A percentile compares a stretch with the other conserved stretches of the same genome.
These are phyloP conservation scores for Caracal caracal DNA, from an alignment of 2,113 vertebrate genomes.

Conservation along the genomic window DNA sequence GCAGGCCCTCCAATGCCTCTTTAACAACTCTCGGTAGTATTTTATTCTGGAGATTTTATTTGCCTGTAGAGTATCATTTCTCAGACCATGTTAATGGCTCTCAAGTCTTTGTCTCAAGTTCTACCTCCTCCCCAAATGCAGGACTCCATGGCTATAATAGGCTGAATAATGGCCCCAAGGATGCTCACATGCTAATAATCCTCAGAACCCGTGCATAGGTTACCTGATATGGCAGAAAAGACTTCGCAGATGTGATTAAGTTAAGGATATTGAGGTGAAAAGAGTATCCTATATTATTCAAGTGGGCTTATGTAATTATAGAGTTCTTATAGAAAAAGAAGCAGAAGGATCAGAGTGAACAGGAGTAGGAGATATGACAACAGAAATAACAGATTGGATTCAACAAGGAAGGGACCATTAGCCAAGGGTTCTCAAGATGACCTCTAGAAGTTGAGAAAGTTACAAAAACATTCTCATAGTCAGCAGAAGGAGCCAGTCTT, in stretches of 20 bases:
- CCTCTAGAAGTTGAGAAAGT: neutral
- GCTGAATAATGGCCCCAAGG: neutral
- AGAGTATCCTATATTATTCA: neutral
- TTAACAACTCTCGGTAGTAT: neutral
- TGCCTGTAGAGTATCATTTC: neutral
- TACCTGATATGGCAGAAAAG: neutral
- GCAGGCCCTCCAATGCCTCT: neutral
- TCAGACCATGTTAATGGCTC: neutral
- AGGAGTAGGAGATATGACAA: neutral
- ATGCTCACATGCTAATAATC: neutral
- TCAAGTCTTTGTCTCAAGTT: neutral
- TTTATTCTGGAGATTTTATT: neutral
- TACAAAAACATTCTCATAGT: neutral
- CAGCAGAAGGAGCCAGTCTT: neutral
- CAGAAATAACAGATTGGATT: neutral
- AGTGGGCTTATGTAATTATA: neutral
- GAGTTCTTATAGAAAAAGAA: neutral
- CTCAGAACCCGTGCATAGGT: neutral
- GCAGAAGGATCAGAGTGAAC: neutral
- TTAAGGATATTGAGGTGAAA: neutral
- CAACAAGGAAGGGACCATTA: neutral
- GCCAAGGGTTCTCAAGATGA: neutral
- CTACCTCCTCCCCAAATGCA: neutral
- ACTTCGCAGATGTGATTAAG: neutral
- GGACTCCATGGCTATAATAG: neutral